These are phyloP conservation scores for Clarias pachynema DNA, from an alignment of 2,797 vertebrate species.

Conservation along the genomic window DNA sequence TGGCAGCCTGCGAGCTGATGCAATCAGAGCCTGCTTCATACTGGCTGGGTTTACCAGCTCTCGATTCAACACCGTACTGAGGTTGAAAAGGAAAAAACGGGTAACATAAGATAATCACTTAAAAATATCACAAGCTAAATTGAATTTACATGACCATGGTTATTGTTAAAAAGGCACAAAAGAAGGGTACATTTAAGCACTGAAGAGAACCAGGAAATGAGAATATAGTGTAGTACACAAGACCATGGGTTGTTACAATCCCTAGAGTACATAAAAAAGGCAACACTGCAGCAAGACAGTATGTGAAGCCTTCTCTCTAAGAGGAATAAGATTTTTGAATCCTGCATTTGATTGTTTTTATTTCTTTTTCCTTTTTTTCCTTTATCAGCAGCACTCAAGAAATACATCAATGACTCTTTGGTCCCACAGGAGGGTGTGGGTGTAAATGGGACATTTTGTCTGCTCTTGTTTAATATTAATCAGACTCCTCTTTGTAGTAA, in stretches of 20 bases:
- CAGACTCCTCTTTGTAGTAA: neutral
- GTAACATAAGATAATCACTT: neutral
- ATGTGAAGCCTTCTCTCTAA: neutral
- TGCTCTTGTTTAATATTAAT: slow-evolving; percentile 17
- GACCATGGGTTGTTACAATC: slow-evolving; percentile 5
- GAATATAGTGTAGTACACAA: slow-evolving; percentile 5
- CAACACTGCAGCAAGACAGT: neutral
- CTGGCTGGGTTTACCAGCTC: slow-evolving; percentile 96
- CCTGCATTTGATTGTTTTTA: neutral
- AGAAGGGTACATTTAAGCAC: too few relatives aligned
- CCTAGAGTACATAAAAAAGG: slow-evolving; percentile 19
- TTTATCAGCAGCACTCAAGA: neutral
- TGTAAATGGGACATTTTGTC: neutral
- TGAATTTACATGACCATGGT: neutral
- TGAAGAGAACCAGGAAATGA: too few relatives aligned
- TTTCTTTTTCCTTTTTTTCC: too few relatives aligned
- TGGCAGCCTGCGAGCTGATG: slow-evolving; percentile 92
- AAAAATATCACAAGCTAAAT: slow-evolving; percentile 4
- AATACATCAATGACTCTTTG: neutral
- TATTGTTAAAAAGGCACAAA: neutral
- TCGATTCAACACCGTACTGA: slow-evolving; percentile 91
- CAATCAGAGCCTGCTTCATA: slow-evolving; percentile 98
- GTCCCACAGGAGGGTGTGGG: neutral
- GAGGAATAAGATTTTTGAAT: neutral
- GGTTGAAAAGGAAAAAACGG: neutral